Base-by-base conservation (phyloP, 2,113 vertebrate species). In the Tauraco erythrolophus region DNA sequence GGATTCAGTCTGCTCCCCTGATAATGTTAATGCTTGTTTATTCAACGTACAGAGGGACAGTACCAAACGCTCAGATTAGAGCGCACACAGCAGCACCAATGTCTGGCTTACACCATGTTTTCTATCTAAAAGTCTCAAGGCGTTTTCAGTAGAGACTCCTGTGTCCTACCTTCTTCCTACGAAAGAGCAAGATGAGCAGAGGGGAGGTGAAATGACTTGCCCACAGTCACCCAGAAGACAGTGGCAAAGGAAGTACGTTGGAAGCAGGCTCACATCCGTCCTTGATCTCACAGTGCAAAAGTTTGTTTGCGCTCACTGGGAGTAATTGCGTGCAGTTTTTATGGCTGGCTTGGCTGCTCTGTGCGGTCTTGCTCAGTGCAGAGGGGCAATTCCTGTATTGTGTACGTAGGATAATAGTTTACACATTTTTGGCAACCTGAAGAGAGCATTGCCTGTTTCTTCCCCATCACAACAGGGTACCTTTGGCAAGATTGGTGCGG, bases 51-150 rank as follows among this genome's bases (percentile, higher is more conserved):
- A 64, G 74, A 75, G 45, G 21, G 45, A 54, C 19, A 31, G 14
- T 75, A 80, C 24, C 15, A 53, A 37, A 51, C 46, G 50, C 28
- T 84, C 10, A 37, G 14, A 19, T 33, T 33, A 31, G 16, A 51
- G 17, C 0, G 5, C 19, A 19, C 1, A 1, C 10, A 51, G 45
- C 11, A 71, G 33, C 16, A 62, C 14, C 3, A 0, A 24, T 41
- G 14, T 39, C 57, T 50, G 13, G 43, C 14, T 80, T 2, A 0
- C 12, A 48, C 9, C 6, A 17, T 7, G 28, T 35, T 51, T 75
- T 76, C 45, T 9, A 25, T 45, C 53, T 66, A 28, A 80, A 88
- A 66, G 51, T 56, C 25, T 39, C 56, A 31, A 84, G 31, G 39
- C 3, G 24, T 58, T 81, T 76, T 41, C 57, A 51, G 14, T 7